Conservation (phyloP, 2,888 invertebrate genomes). For the Pandemis corylana region DNA sequence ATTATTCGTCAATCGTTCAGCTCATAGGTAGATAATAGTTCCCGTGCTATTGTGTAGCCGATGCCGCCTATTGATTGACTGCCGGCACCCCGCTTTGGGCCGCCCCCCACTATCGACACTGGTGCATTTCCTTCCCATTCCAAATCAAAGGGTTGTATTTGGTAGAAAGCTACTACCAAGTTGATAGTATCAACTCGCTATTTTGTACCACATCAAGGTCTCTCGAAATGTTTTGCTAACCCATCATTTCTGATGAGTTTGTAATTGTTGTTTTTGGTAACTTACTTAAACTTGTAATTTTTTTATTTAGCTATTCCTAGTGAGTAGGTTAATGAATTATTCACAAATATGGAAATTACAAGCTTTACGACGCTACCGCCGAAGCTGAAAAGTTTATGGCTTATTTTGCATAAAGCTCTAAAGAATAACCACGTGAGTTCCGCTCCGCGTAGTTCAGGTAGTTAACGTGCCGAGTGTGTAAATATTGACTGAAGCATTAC, state of each 20-base stretch:
- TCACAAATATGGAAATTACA: neutral
- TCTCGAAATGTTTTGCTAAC: neutral
- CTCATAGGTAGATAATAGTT: constrained; percentile 36
- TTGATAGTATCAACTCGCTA: constrained; percentile 9
- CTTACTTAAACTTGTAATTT: neutral
- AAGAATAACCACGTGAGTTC: constrained; percentile 25
- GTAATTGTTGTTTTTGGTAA: neutral
- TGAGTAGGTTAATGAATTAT: neutral
- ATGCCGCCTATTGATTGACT: constrained; percentile 73
- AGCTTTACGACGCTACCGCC: neutral
- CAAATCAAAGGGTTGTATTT: constrained; percentile 17
- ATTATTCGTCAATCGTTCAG: constrained; percentile 37
- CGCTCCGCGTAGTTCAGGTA: constrained; percentile 21
- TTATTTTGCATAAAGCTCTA: constrained; percentile 2
- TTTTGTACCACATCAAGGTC: constrained; percentile 5
- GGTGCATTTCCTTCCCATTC: constrained; percentile 68
- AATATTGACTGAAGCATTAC: constrained; percentile 55
- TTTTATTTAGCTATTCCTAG: neutral
- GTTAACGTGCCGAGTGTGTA: constrained; percentile 44
- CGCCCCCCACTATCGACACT: constrained; percentile 47
- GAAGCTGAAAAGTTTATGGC: neutral
- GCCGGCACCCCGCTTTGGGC: constrained; percentile 48
- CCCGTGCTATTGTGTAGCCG: constrained; percentile 54
- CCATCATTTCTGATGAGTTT: neutral
- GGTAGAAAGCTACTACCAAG: neutral